A percentile compares a stretch with the other conserved stretches of the same genome.
Evolutionary conservation across 2,888 invertebrate genomes (phyloP).

Genomic region (Amphimallon solstitiale): DNA sequence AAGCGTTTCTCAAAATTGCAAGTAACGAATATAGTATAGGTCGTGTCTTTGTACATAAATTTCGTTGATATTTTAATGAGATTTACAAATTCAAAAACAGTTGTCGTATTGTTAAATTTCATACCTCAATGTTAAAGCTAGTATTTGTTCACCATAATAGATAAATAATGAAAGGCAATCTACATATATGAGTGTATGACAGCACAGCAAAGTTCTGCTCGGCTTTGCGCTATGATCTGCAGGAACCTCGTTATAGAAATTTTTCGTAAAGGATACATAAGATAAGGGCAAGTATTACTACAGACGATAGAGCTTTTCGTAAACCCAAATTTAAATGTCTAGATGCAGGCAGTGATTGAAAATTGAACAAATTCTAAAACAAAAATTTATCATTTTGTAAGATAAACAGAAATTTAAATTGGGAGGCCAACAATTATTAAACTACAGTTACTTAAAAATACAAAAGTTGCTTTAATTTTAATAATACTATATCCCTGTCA

Average conservation of each 20-base stretch:
- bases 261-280: conserved; percentile 75
- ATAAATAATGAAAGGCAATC: conserved; percentile 71
- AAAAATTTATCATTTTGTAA: too few species aligned
- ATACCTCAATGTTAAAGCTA: conserved; percentile 69
- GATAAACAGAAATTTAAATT: too few species aligned
- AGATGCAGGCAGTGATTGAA: conserved; percentile 72
- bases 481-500: too few species aligned
- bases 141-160: conserved; percentile 69
- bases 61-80: conserved; percentile 26
- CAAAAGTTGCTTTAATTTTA: too few species aligned
- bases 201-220: conserved; percentile 76
- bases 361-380: conserved; percentile 70
- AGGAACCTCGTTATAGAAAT: conserved; percentile 79
- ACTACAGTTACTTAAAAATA: too few species aligned
- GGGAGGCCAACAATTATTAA: too few species aligned
- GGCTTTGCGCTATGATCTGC: conserved; percentile 76
- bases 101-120: too few species aligned
- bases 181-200: conserved; percentile 73
- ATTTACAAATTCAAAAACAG: neutral
- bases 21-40: too few species aligned
- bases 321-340: conserved; percentile 68
- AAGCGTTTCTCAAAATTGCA: too few species aligned
- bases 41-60: too few species aligned
- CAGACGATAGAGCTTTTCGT: conserved; percentile 71
- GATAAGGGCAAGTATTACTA: conserved; percentile 79